Conservation (phyloP, 1,140 invertebrate species). For the Ceratina calcarata region DNA sequence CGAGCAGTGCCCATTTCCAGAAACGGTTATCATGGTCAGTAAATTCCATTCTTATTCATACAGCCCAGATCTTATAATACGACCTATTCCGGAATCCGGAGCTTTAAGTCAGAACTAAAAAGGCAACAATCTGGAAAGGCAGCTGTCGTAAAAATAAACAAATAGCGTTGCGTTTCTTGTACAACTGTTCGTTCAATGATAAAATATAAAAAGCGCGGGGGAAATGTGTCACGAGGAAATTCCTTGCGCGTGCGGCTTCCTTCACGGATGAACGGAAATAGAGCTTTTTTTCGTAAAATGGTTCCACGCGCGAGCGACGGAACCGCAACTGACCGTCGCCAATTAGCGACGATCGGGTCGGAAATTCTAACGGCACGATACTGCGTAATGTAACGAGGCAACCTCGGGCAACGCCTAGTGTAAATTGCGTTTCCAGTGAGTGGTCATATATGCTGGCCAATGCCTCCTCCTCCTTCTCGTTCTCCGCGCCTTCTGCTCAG, state of each 20-base stretch:
- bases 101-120: not conserved
- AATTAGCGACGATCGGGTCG: conserved; percentile 59
- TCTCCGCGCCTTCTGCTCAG: not conserved
- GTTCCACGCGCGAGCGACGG: conserved; percentile 11
- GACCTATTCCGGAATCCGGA: conserved; percentile 1
- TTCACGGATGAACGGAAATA: conserved; percentile 29
- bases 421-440: conserved; percentile 75
- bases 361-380: conserved; percentile 57
- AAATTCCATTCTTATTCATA: not conserved
- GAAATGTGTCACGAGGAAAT: conserved; percentile 16
- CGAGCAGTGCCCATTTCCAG: not conserved
- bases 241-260: not conserved
- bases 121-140: not conserved
- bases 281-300: conserved; percentile 30
- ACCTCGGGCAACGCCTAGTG: conserved; percentile 69
- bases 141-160: not conserved
- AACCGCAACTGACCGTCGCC: conserved; percentile 34
- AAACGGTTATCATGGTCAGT: not conserved
- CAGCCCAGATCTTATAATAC: too few species aligned
- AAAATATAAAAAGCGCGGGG: not conserved
- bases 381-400: conserved; percentile 60
- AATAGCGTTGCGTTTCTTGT: not conserved
- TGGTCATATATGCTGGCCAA: conserved; percentile 73
- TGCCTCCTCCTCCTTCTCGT: conserved; percentile 56
- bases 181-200: not conserved